Evolutionary conservation across 1,140 invertebrate species (phyloP).

Genomic region (Psix sp.): DNA sequence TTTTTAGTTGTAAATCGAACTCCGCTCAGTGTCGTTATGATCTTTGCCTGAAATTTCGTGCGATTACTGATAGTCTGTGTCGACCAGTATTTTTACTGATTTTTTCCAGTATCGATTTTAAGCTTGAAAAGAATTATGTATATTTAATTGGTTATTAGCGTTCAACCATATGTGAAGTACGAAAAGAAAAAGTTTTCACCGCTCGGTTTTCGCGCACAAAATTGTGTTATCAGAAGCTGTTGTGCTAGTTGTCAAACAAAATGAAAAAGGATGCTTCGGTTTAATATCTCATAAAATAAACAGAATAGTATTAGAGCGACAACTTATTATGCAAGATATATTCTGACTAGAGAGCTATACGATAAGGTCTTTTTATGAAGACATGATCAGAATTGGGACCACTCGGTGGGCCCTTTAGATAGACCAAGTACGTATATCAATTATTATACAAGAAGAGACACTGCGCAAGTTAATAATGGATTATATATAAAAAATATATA

Average conservation of each 20-base stretch:
- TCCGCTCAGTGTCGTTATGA: too few species aligned
- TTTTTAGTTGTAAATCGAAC: too few species aligned
- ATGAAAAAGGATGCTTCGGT: conserved; percentile 48
- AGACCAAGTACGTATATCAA: conserved; percentile 50
- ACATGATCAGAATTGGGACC: conserved; percentile 12
- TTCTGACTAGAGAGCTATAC: conserved; percentile 43
- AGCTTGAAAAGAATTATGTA: too few species aligned
- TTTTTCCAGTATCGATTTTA: too few species aligned
- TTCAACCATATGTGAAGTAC: too few species aligned
- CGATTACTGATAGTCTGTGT: too few species aligned
- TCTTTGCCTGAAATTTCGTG: too few species aligned
- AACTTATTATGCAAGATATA: conserved; percentile 50
- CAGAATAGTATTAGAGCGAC: conserved; percentile 49
- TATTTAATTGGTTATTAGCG: too few species aligned
- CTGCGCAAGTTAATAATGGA: conserved; percentile 38
- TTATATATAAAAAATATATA: conserved; percentile 32
- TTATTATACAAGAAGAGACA: conserved; percentile 38
- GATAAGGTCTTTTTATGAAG: conserved; percentile 49
- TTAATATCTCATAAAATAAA: conserved; percentile 33
- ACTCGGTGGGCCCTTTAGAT: conserved; percentile 39
- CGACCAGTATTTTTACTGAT: too few species aligned
- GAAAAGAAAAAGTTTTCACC: too few species aligned
- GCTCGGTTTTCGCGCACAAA: conserved; percentile 35
- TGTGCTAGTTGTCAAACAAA: conserved; percentile 19
- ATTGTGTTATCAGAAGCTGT: conserved; percentile 28